Evolutionary conservation across 2,113 vertebrate genomes (phyloP), one percentile per base, ranked within the genome.

Genomic region (Piprites chloris): DNA sequence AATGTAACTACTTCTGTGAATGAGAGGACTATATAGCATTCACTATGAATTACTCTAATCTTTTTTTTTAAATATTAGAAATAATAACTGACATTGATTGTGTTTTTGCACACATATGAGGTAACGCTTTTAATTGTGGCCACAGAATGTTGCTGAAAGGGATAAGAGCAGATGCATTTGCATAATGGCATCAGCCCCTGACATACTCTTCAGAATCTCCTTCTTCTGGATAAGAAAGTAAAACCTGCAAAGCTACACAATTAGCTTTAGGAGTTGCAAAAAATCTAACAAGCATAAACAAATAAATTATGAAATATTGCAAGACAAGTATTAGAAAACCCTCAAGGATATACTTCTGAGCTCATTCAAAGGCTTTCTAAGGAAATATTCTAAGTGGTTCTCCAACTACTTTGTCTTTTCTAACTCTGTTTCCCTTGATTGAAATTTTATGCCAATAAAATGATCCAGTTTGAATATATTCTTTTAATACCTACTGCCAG

Each of bases 181-280:
- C 9, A 30, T 44, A 84, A 49, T 0, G 0, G 11, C 32, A 83
- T 26, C 67, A 80, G 33, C 4, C 26, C 8, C 5, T 32, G 15
- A 59, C 13, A 12, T 33, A 67, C 4, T 41, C 33, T 65, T 83
- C 56, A 78, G 37, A 88, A 87, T 68, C 8, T 61, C 27, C 39
- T 61, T 87, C 59, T 63, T 86, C 44, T 22, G 14, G n/a, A 81
- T 4, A 87, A 84, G 2, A 2, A 73, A 84, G 56, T 24, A 42
- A 78, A 89, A 67, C 39, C 30, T 50, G 42, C 30, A 71, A 89
- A 92, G 9, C 44, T 78, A 50, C 12, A 72, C 17, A 78, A 75
- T 27, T 86, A 93, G 3, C 11, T 77, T 52, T 41, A 13, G 14
- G 5, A 86, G 3, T 58, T 62, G 15, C 11, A 79, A 67, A 58